Evolutionary conservation across 2,888 invertebrate genomes (phyloP).

Genomic region (Tipula lateralis): DNA sequence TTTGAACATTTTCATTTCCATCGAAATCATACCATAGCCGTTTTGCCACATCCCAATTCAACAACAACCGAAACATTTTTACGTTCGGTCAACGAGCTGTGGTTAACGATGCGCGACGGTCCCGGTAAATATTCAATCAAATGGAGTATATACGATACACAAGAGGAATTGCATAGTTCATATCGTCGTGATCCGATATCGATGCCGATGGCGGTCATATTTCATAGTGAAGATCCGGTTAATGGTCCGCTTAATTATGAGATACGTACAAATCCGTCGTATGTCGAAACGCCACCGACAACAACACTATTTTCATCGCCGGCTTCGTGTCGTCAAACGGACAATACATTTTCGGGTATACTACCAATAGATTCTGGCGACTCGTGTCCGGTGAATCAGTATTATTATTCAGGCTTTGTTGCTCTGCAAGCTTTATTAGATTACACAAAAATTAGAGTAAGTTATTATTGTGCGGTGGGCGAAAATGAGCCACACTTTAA

Average conservation of each 20-base stretch:
- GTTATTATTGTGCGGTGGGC: conserved; percentile 32
- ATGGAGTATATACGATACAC: conserved; percentile 61
- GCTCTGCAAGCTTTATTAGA: conserved; percentile 68
- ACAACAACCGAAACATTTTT: conserved; percentile 52
- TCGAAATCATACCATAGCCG: conserved; percentile 61
- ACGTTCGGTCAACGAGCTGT: conserved; percentile 58
- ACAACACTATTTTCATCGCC: conserved; percentile 61
- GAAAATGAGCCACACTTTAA: neutral
- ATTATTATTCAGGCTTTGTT: conserved; percentile 70
- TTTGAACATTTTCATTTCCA: conserved; percentile 54
- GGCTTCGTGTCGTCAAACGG: conserved; percentile 63
- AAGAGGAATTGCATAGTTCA: conserved; percentile 62
- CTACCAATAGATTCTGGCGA: conserved; percentile 65
- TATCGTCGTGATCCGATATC: conserved; percentile 62
- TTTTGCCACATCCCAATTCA: conserved; percentile 59
- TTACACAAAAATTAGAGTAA: conserved; percentile 65
- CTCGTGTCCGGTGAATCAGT: conserved; percentile 69
- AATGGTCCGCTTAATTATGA: conserved; percentile 59
- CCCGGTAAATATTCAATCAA: conserved; percentile 56
- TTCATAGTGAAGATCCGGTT: conserved; percentile 53
- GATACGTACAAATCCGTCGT: conserved; percentile 67
- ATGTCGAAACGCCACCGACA: conserved; percentile 61
- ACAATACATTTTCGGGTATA: conserved; percentile 58
- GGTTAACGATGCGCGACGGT: conserved; percentile 52
- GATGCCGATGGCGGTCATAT: conserved; percentile 68